A percentile compares a stretch with the other conserved stretches of the same genome.
phyloP scores from a whole-genome alignment of 2,888 invertebrate genomes.

The Andrena bicolor region DNA sequence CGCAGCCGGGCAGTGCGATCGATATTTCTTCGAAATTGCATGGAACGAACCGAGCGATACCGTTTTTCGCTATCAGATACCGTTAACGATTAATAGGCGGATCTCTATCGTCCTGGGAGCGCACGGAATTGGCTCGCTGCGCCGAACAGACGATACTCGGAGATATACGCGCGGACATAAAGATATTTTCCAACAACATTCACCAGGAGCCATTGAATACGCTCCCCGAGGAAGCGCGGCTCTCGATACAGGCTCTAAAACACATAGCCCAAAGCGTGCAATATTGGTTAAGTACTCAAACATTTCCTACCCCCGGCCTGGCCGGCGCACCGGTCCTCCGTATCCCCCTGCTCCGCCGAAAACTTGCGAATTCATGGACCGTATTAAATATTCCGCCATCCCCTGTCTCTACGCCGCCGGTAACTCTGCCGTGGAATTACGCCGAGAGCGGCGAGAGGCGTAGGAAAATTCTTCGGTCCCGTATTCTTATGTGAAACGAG shows the following conservation, averaged over 20 bases:
- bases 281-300: slow-evolving; percentile 16
- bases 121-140: neutral
- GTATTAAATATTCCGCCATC: too few relatives aligned
- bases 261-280: slow-evolving; percentile 20
- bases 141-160: neutral
- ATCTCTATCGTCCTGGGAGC: too few relatives aligned
- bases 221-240: slow-evolving; percentile 13
- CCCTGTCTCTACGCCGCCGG: too few relatives aligned
- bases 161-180: neutral
- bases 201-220: slow-evolving; percentile 18
- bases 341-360: neutral
- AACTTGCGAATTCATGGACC: neutral
- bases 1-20: slow-evolving; percentile 20
- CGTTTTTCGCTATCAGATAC: neutral
- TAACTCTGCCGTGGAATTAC: too few relatives aligned
- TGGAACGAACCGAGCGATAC: neutral
- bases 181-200: slow-evolving; percentile 24
- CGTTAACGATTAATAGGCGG: neutral
- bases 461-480: neutral
- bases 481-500: too few relatives aligned
- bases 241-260: slow-evolving; percentile 14
- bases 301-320: slow-evolving; percentile 1
- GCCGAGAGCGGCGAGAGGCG: neutral
- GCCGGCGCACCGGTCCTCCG: too few relatives aligned
- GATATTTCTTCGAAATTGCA: slow-evolving; percentile 22